Evolutionary conservation across 2,888 invertebrate species (phyloP), one percentile per base, ranked within the genome.

Genomic region (Acanthosepion lycidas): DNA sequence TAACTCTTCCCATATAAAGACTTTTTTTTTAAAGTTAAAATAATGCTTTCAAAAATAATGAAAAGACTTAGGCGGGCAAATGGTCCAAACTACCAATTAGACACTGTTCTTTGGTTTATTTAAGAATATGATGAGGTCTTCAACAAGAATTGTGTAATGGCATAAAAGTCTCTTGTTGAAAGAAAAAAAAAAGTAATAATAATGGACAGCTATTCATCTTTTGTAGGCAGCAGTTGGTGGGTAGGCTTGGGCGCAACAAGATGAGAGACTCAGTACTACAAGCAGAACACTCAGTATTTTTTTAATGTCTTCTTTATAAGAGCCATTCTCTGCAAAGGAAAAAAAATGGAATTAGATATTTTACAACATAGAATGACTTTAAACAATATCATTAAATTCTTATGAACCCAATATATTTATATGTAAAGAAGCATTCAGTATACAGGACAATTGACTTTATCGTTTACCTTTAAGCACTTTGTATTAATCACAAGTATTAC

Each of bases 291-390:
- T 95, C 95, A 97, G 95, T 95, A 96, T 95, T 97, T 97, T 96
- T 97, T 97, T 95, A 97, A 94, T n/a, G 97, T 97, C 95, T 97
- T 97, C 95, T 97, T 96, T 94, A 97, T 97, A 92, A 97, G 95
- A 48, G 97, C 97, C 96, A 97, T 96, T 95, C 97, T 96, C 97
- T 97, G 97, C 92, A 96, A 96, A 94, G 55, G 94, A 95, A 95
- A 93, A 92, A 33, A 59, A 59, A 78, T 55, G 26, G 15, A 20
- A 78, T 91, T 94, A 23, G 28, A 33, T 33, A 93, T n/a, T 64
- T n/a, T 28, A 94, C 55, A 92, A 93, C 48, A 51, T n/a, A 64
- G 42, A 78, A 93, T 33, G 33, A 64, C 92, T 33, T 48, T 20
- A 92, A 18, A 53, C 28, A 49, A 0, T 53, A 53, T n/a, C 42